A percentile compares a stretch with the other conserved stretches of the same genome.
phyloP scores from a whole-genome alignment of 2,113 vertebrate genomes.

The Ceuthmochares aereus region DNA sequence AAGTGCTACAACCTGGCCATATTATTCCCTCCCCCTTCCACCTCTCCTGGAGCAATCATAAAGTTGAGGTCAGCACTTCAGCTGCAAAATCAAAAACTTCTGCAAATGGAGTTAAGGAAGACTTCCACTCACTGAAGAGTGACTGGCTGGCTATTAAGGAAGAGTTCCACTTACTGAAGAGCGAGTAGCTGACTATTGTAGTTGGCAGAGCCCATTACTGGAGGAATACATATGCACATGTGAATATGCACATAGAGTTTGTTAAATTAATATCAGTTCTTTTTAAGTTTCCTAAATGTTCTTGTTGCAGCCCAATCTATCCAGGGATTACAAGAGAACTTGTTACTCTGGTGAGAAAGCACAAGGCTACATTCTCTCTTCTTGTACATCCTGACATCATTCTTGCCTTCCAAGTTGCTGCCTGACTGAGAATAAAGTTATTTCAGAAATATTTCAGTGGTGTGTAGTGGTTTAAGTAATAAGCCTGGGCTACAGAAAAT shows the following conservation, averaged over 20 bases:
- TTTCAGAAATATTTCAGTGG: conserved; percentile 45
- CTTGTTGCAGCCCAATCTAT: background rate
- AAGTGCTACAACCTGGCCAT: background rate
- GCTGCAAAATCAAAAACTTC: background rate
- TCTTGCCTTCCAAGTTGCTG: conserved; percentile 25
- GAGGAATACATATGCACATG: background rate
- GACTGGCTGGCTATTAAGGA: too few species aligned
- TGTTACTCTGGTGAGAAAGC: conserved; percentile 1
- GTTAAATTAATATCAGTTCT: background rate
- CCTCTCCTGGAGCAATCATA: background rate
- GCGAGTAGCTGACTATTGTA: background rate
- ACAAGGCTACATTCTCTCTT: background rate
- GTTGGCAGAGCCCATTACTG: background rate
- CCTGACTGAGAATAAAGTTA: background rate
- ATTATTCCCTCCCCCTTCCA: background rate
- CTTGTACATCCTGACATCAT: background rate
- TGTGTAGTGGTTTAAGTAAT: conserved; percentile 23
- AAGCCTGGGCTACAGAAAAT: conserved; percentile 21
- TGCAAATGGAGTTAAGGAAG: background rate
- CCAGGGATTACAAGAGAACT: background rate
- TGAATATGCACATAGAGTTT: background rate
- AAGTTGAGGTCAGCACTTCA: background rate
- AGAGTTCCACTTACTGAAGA: background rate
- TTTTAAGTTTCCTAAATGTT: background rate
- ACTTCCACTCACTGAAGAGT: background rate